Evolutionary conservation across 2,797 vertebrate genomes (phyloP).

Genomic region (Mus caroli): DNA sequence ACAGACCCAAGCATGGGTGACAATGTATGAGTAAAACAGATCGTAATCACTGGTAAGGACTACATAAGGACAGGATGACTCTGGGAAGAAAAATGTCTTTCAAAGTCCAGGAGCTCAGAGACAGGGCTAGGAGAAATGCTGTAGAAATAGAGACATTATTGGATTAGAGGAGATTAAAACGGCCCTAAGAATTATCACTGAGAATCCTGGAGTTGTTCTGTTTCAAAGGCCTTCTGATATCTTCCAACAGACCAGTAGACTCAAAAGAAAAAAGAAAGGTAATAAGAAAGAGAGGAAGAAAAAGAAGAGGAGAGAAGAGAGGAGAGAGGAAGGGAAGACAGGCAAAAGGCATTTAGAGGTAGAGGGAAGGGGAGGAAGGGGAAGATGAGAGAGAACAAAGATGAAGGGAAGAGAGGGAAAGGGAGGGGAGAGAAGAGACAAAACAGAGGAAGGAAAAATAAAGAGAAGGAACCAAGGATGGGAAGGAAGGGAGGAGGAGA

Average conservation of each 20-base stretch:
- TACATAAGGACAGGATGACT: neutral
- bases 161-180: neutral
- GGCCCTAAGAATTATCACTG: slow-evolving; percentile 11
- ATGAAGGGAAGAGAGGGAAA: neutral
- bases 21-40: neutral
- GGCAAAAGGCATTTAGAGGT: neutral
- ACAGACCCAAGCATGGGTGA: neutral
- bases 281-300: neutral
- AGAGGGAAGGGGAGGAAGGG: neutral
- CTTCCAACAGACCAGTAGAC: slow-evolving; percentile 19
- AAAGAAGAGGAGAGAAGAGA: neutral
- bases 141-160: neutral
- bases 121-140: neutral
- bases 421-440: neutral
- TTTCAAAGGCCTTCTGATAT: neutral
- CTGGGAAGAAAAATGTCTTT: neutral
- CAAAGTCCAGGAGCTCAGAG: neutral
- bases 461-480: neutral
- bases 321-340: neutral
- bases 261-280: neutral
- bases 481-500: neutral
- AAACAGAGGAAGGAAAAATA: neutral
- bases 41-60: neutral
- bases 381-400: neutral
- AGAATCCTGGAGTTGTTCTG: neutral